phyloP scores from a whole-genome alignment of 1,140 invertebrate genomes.

The Anastatus disparis region DNA sequence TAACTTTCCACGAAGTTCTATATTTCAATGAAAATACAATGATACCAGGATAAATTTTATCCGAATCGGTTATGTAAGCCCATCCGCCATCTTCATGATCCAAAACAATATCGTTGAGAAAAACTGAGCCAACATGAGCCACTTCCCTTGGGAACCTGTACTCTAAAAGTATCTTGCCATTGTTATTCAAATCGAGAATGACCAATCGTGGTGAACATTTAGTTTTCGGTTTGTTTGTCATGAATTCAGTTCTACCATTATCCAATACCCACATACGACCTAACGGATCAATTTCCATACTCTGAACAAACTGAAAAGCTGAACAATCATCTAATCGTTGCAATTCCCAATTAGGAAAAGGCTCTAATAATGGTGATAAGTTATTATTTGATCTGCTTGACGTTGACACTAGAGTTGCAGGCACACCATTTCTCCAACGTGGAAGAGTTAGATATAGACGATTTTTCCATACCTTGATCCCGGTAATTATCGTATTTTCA shows the following conservation, averaged over 20 bases:
- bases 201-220: constrained; percentile 72
- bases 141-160: constrained; percentile 67
- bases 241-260: constrained; percentile 68
- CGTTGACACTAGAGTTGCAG: constrained; percentile 73
- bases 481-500: constrained; percentile 72
- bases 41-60: constrained; percentile 71
- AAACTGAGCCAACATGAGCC: constrained; percentile 64
- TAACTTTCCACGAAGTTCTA: constrained; percentile 72
- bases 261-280: constrained; percentile 76
- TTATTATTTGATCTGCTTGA: constrained; percentile 51
- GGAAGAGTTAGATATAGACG: constrained; percentile 73
- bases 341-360: constrained; percentile 73
- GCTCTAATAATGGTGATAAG: constrained; percentile 54
- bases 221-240: constrained; percentile 57
- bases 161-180: constrained; percentile 45
- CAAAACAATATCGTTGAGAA: constrained; percentile 73
- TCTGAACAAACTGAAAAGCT: constrained; percentile 74
- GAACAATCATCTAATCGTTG: constrained; percentile 69
- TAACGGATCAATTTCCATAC: constrained; percentile 72
- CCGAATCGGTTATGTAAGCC: constrained; percentile 75
- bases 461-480: constrained; percentile 72
- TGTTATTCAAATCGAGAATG: constrained; percentile 71
- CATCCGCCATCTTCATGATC: constrained; percentile 72
- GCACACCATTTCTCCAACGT: constrained; percentile 73
- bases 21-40: constrained; percentile 71